These are phyloP conservation scores for Tamandua tetradactyla DNA, from an alignment of 2,797 vertebrate species.

Conservation along the genomic window DNA sequence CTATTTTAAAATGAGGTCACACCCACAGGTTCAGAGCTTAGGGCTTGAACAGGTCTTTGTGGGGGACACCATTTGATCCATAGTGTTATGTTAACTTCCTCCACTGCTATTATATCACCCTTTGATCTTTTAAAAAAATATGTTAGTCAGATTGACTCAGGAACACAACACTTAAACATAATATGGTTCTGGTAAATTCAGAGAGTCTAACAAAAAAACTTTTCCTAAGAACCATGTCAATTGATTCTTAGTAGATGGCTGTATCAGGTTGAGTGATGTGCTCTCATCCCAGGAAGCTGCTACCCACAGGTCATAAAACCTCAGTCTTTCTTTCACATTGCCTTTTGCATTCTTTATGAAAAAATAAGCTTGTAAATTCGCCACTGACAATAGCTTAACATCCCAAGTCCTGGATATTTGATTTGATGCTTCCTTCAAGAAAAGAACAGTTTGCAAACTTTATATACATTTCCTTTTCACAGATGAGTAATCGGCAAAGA, in stretches of 20 bases:
- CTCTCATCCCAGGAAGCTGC: neutral
- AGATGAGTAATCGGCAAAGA: constrained; percentile 7
- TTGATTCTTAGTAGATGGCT: neutral
- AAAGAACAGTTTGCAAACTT: constrained; percentile 2
- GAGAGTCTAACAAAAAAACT: neutral
- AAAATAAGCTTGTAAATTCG: neutral
- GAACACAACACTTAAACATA: neutral
- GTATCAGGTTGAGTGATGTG: rapidly evolving
- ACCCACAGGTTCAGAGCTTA: no score
- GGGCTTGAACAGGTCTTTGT: no score
- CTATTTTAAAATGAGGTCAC: no score
- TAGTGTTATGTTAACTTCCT: neutral
- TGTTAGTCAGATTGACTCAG: neutral
- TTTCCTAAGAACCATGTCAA: neutral
- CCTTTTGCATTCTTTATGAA: neutral
- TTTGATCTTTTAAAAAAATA: neutral
- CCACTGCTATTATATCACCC: neutral
- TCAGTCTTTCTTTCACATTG: neutral
- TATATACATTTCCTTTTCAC: constrained; percentile 35
- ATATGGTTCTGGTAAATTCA: neutral
- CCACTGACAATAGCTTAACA: neutral
- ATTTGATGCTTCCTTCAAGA: neutral
- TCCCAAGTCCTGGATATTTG: neutral
- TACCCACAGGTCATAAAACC: neutral
- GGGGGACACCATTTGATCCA: no score